phyloP scores from a whole-genome alignment of 2,888 invertebrate species.

The Hedya salicella region DNA sequence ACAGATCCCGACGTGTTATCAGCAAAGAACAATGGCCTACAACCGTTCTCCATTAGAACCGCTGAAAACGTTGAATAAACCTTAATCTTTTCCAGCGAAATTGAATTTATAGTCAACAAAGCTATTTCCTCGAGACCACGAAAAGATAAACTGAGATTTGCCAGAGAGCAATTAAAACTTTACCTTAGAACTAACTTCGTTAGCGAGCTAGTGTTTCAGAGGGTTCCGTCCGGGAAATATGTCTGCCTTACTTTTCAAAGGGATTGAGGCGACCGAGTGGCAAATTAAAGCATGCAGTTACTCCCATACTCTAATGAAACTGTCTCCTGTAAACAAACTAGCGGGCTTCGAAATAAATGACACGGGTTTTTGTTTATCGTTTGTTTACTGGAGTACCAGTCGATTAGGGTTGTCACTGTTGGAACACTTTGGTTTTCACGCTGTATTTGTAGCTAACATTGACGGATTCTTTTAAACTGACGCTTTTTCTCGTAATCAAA shows the following conservation, averaged over 20 bases:
- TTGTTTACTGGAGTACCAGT: constrained; percentile 31
- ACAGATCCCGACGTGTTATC: constrained; percentile 22
- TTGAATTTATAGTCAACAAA: constrained; percentile 81
- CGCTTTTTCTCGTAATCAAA: not conserved
- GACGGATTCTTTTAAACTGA: not conserved
- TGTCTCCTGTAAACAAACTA: constrained; percentile 62
- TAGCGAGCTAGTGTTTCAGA: constrained; percentile 73
- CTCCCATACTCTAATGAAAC: constrained; percentile 59
- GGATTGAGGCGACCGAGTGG: constrained; percentile 68
- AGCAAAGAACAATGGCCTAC: constrained; percentile 29
- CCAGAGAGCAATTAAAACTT: constrained; percentile 83
- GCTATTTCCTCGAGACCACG: constrained; percentile 73
- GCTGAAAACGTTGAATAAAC: constrained; percentile 55
- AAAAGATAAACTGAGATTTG: constrained; percentile 83
- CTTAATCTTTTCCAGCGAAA: constrained; percentile 73
- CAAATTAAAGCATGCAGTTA: constrained; percentile 64
- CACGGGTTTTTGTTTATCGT: constrained; percentile 38
- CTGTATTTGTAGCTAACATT: not conserved
- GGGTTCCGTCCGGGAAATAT: constrained; percentile 72
- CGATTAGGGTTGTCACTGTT: constrained; percentile 12
- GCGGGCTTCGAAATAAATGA: constrained; percentile 50
- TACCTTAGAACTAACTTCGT: constrained; percentile 82
- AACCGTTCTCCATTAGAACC: constrained; percentile 26
- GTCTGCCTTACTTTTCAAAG: constrained; percentile 69
- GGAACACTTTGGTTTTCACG: constrained; percentile 2